Evolutionary conservation across 1,140 invertebrate species (phyloP).

Genomic region (Zaprionus tsacasi): DNA sequence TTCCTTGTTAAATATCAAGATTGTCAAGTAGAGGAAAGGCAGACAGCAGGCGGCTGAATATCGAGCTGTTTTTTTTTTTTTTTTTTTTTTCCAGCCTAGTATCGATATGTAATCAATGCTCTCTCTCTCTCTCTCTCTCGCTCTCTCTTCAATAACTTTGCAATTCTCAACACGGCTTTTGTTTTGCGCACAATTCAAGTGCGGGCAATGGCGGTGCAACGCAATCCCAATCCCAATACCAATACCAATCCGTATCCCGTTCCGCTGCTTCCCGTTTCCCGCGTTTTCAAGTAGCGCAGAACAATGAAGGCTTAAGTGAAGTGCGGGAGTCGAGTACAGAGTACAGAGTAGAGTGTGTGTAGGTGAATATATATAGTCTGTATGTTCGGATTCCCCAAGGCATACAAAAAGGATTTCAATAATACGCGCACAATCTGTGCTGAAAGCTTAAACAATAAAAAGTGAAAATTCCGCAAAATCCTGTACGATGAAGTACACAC

Average conservation of each 20-base stretch:
- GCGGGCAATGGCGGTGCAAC: conserved; percentile 33
- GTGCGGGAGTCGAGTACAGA: conserved; percentile 14
- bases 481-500: conserved; percentile 14
- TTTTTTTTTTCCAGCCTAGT: conserved; percentile 34
- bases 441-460: conserved; percentile 82
- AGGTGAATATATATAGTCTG: neutral
- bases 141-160: conserved; percentile 66
- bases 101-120: conserved; percentile 78
- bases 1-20: conserved; percentile 62
- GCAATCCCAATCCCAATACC: conserved; percentile 5
- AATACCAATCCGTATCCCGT: neutral
- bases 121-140: conserved; percentile 48
- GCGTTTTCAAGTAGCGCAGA: conserved; percentile 21
- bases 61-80: neutral
- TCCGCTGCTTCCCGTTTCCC: neutral
- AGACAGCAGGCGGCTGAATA: conserved; percentile 17
- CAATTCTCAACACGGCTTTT: conserved; percentile 75
- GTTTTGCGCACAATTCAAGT: conserved; percentile 66
- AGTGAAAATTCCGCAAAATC: conserved; percentile 69
- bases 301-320: conserved; percentile 48
- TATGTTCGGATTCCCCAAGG: conserved; percentile 40
- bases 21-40: conserved; percentile 26
- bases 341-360: neutral
- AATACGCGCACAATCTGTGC: conserved; percentile 75
- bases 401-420: conserved; percentile 77